A percentile compares a stretch with the other conserved stretches of the same genome.
Evolutionary conservation across 2,888 invertebrate genomes (phyloP).

Genomic region (Amblyteles armatorius): DNA sequence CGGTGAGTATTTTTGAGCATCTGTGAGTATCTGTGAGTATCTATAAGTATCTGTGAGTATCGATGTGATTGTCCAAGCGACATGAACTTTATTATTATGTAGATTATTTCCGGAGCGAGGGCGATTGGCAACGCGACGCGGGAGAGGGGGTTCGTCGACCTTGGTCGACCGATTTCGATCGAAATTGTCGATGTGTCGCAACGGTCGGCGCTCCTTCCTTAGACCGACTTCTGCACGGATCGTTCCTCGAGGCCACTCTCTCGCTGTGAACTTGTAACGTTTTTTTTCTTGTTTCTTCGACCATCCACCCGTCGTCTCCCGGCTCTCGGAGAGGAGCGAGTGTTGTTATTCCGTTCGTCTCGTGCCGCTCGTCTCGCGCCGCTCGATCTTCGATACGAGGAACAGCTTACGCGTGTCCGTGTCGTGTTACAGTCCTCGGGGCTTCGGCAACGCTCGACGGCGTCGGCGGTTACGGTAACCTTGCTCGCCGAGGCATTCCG

Average conservation of each 20-base stretch:
- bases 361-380: neutral
- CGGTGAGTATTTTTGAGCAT: too few relatives aligned
- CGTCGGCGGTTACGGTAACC: slow-evolving; percentile 30
- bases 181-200: slow-evolving; percentile 62
- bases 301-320: slow-evolving; percentile 34
- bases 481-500: slow-evolving; percentile 73
- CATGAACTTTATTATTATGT: too few relatives aligned
- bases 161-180: slow-evolving; percentile 63
- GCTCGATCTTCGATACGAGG: slow-evolving; percentile 22
- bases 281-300: slow-evolving; percentile 26
- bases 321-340: slow-evolving; percentile 41
- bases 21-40: neutral
- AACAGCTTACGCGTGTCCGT: slow-evolving; percentile 4
- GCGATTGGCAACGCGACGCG: slow-evolving; percentile 20
- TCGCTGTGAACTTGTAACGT: neutral
- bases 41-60: too few relatives aligned
- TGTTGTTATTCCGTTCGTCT: slow-evolving; percentile 4
- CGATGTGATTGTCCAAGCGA: too few relatives aligned
- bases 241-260: slow-evolving; percentile 17
- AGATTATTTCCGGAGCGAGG: slow-evolving; percentile 1
- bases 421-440: neutral
- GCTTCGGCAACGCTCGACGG: slow-evolving; percentile 1
- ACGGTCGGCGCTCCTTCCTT: slow-evolving; percentile 59
- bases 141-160: slow-evolving; percentile 61
- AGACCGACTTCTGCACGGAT: slow-evolving; percentile 45